Conservation (phyloP, 2,888 invertebrate species). For the Pelosia muscerda region DNA sequence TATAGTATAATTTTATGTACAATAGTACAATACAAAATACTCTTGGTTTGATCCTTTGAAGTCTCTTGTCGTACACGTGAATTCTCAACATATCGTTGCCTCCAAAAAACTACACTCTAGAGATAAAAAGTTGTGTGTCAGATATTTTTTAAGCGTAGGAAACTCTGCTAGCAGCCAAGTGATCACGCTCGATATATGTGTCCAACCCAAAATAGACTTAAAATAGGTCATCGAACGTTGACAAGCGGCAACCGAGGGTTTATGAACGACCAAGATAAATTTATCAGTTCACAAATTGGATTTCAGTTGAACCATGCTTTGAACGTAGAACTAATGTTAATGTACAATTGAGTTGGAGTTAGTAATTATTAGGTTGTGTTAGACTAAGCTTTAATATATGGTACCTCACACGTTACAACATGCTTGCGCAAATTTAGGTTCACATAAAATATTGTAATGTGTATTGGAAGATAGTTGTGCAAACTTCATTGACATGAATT, state of each 20-base stretch:
- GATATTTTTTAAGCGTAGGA: slow-evolving; percentile 50
- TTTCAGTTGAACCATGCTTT: slow-evolving; percentile 38
- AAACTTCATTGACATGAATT: no score
- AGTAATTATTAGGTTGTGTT: slow-evolving; percentile 11
- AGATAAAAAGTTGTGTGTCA: slow-evolving; percentile 48
- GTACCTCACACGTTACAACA: no score
- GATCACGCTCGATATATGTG: slow-evolving; percentile 56
- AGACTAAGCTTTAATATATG: slow-evolving; percentile 8
- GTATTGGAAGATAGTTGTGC: no score
- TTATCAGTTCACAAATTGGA: slow-evolving; percentile 49
- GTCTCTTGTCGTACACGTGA: background rate
- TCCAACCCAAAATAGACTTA: slow-evolving; percentile 66
- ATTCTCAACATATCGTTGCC: background rate
- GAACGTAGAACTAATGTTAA: slow-evolving; percentile 22
- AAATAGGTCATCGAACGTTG: slow-evolving; percentile 76
- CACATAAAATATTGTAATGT: no score
- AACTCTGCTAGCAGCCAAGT: slow-evolving; percentile 54
- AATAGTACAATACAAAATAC: no score
- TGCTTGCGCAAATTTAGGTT: no score
- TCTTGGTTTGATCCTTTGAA: background rate
- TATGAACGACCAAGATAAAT: slow-evolving; percentile 47
- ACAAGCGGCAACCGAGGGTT: slow-evolving; percentile 43
- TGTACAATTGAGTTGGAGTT: slow-evolving; percentile 21
- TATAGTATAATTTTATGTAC: no score
- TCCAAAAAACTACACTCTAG: slow-evolving; percentile 5